phyloP scores from a whole-genome alignment of 1,140 invertebrate species.

The Battus philenor region DNA sequence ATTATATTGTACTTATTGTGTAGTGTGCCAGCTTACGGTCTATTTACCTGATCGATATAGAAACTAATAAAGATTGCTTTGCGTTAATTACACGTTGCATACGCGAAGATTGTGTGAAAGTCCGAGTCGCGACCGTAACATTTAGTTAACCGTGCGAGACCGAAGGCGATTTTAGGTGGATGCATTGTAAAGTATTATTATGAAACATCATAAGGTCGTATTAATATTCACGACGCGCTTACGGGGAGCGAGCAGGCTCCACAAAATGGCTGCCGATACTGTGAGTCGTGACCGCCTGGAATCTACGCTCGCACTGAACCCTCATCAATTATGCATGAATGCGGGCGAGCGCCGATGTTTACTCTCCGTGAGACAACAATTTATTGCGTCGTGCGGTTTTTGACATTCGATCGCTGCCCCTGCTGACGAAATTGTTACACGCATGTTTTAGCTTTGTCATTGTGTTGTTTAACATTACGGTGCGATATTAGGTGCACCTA shows the following conservation, averaged over 20 bases:
- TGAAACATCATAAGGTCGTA: constrained; percentile 40
- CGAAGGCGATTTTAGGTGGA: constrained; percentile 35
- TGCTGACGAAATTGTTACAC: constrained; percentile 42
- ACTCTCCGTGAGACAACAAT: constrained; percentile 71
- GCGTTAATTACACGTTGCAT: constrained; percentile 54
- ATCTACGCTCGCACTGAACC: constrained; percentile 60
- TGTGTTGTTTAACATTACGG: too few species aligned
- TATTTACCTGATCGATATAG: constrained; percentile 60
- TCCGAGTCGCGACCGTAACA: constrained; percentile 39
- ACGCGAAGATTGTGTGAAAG: constrained; percentile 35
- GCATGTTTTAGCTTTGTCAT: constrained; percentile 10
- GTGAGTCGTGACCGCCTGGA: constrained; percentile 68
- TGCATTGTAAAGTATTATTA: constrained; percentile 22
- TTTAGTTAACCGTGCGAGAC: constrained; percentile 31
- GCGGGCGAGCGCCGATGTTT: constrained; percentile 68
- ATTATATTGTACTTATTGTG: constrained; percentile 60
- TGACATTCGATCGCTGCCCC: constrained; percentile 59
- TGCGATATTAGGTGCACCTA: too few species aligned
- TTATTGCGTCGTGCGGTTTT: constrained; percentile 72
- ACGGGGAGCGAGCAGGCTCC: constrained; percentile 49
- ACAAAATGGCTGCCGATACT: constrained; percentile 68
- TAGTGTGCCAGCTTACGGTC: constrained; percentile 57
- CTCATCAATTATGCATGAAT: constrained; percentile 75
- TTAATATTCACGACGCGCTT: constrained; percentile 59
- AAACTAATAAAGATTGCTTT: constrained; percentile 65